phyloP scores from a whole-genome alignment of 2,113 vertebrate genomes.

The Callipepla californica region DNA sequence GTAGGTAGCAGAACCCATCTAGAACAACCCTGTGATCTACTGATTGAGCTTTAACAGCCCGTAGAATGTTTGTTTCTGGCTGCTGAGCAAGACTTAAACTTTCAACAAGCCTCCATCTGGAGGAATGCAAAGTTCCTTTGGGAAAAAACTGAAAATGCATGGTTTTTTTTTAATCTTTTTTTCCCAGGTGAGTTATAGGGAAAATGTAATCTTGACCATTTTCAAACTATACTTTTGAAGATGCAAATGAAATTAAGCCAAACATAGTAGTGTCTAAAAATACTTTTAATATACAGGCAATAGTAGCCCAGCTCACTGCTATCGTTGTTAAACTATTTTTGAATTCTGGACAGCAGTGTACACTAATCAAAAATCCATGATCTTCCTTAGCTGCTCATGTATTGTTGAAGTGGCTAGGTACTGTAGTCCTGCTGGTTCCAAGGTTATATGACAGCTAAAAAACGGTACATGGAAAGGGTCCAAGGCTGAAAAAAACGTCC shows the following conservation, averaged over 20 bases:
- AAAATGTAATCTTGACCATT: not conserved
- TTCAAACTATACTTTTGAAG: not conserved
- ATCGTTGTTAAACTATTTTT: not conserved
- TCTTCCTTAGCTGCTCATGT: not conserved
- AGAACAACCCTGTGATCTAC: not conserved
- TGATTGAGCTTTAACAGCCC: not conserved
- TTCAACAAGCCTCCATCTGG: not conserved
- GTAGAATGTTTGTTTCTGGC: not conserved
- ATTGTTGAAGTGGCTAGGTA: not conserved
- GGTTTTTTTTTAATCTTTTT: not conserved
- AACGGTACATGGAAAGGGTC: not conserved
- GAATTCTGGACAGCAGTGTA: not conserved
- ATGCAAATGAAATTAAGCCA: not conserved
- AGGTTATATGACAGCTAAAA: not conserved
- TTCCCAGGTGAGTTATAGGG: not conserved
- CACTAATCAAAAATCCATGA: not conserved
- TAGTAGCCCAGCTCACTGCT: constrained; percentile 12
- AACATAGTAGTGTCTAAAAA: constrained; percentile 45
- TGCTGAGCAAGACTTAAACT: not conserved
- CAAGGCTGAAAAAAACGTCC: not conserved
- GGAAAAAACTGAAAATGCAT: constrained; percentile 6
- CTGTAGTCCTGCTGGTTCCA: not conserved
- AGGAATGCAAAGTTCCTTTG: constrained; percentile 1
- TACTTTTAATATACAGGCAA: not conserved
- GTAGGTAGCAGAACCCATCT: not conserved